Percentiles rank a stretch among this genome's conserved stretches.
Conservation (phyloP, 2,113 vertebrate species). For the Melierax canorus region DNA sequence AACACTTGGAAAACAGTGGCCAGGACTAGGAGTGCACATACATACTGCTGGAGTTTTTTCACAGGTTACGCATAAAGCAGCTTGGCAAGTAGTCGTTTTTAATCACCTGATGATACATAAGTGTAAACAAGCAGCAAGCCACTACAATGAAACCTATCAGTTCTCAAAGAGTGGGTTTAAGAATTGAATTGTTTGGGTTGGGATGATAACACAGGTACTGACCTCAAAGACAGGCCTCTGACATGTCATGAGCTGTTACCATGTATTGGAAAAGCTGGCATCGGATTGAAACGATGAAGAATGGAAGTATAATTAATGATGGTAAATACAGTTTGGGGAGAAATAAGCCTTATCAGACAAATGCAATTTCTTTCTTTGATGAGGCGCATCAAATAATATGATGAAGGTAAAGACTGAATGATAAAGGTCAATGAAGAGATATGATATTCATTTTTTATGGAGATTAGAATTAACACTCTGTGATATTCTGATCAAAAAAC, state of each 20-base stretch:
- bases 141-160: neutral
- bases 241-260: neutral
- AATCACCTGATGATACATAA: neutral
- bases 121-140: neutral
- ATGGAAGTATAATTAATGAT: constrained; percentile 27
- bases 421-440: constrained; percentile 56
- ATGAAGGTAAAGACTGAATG: constrained; percentile 50
- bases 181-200: neutral
- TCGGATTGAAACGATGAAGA: neutral
- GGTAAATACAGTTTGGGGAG: constrained; percentile 44
- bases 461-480: constrained; percentile 53
- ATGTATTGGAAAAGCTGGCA: neutral
- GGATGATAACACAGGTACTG: neutral
- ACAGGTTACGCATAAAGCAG: neutral
- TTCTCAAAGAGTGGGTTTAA: neutral
- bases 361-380: constrained; percentile 58
- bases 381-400: constrained; percentile 49
- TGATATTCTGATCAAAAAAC: constrained; percentile 61
- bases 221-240: neutral
- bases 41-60: neutral
- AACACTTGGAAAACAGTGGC: neutral
- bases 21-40: neutral
- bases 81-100: neutral
- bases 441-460: constrained; percentile 44
- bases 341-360: constrained; percentile 52